A percentile compares a stretch with the other conserved stretches of the same genome.
Evolutionary conservation across 2,797 vertebrate genomes (phyloP).

Genomic region (Acanthurus leucopareius): DNA sequence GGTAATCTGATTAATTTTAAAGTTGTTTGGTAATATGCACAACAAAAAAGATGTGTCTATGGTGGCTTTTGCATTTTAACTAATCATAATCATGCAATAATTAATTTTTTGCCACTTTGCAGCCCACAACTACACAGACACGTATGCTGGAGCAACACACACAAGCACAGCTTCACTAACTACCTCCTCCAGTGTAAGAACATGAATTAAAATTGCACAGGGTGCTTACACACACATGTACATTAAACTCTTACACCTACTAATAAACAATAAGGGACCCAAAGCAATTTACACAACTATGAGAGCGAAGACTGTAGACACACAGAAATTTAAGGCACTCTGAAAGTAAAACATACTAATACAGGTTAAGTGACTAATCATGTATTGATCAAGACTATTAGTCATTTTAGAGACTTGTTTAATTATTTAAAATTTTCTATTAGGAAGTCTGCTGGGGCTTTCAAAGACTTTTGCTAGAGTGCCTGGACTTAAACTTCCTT

Average conservation of each 20-base stretch:
- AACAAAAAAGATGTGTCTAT: not conserved
- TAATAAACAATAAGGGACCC: not conserved
- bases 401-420: slow-evolving; percentile 66
- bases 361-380: not conserved
- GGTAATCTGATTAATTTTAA: not conserved
- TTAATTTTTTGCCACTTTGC: not conserved
- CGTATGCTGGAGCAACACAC: slow-evolving; percentile 56
- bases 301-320: not conserved
- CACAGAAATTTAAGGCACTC: not conserved
- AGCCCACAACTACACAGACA: slow-evolving; percentile 60
- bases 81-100: not conserved
- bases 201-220: slow-evolving; percentile 9
- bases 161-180: slow-evolving; percentile 53
- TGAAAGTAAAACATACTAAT: slow-evolving; percentile 3
- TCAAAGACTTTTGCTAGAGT: slow-evolving; percentile 41
- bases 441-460: slow-evolving; percentile 11
- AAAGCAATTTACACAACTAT: slow-evolving; percentile 1
- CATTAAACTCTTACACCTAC: slow-evolving; percentile 1
- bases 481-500: slow-evolving; percentile 23
- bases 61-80: not conserved
- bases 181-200: slow-evolving; percentile 25
- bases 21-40: not conserved
- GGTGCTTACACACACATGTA: slow-evolving; percentile 7
- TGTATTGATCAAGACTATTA: slow-evolving; percentile 66
- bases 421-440: slow-evolving; percentile 62